These are phyloP conservation scores for Ia io DNA, from an alignment of 2,113 vertebrate genomes.

Conservation along the genomic window DNA sequence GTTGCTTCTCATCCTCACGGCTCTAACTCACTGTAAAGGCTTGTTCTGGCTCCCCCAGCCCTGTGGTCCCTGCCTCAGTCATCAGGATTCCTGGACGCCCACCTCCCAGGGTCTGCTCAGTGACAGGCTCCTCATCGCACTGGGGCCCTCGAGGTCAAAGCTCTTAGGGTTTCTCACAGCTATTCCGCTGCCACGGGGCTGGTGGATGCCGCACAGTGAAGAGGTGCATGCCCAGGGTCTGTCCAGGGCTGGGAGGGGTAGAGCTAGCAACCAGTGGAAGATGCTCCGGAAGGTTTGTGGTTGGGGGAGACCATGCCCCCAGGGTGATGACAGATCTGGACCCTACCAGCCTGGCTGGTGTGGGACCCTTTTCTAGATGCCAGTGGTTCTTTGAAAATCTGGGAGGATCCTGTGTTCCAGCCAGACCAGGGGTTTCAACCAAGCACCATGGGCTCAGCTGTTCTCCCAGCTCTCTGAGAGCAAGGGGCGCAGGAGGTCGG, in stretches of 20 bases:
- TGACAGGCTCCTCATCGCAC: neutral
- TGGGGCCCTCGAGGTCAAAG: neutral
- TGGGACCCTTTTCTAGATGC: neutral
- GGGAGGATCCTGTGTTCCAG: neutral
- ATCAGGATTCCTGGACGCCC: neutral
- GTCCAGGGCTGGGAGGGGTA: neutral
- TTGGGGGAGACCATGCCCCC: accelerated
- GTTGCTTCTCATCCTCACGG: neutral
- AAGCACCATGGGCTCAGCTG: neutral
- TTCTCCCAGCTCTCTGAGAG: neutral
- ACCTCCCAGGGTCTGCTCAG: neutral
- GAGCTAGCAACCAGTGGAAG: neutral
- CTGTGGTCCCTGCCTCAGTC: neutral
- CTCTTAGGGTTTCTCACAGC: neutral
- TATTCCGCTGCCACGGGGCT: neutral
- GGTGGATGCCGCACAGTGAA: accelerated
- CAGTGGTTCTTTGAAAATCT: neutral
- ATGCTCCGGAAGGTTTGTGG: no score
- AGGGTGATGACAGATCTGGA: neutral
- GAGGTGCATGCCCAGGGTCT: neutral
- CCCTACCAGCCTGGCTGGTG: neutral
- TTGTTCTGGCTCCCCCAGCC: neutral
- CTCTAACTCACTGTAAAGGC: neutral
- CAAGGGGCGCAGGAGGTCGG: accelerated
- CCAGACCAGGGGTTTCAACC: neutral